Evolutionary conservation across 2,113 vertebrate species (phyloP), one percentile per base, ranked within the genome.

Genomic region (Vulpes lagopus): DNA sequence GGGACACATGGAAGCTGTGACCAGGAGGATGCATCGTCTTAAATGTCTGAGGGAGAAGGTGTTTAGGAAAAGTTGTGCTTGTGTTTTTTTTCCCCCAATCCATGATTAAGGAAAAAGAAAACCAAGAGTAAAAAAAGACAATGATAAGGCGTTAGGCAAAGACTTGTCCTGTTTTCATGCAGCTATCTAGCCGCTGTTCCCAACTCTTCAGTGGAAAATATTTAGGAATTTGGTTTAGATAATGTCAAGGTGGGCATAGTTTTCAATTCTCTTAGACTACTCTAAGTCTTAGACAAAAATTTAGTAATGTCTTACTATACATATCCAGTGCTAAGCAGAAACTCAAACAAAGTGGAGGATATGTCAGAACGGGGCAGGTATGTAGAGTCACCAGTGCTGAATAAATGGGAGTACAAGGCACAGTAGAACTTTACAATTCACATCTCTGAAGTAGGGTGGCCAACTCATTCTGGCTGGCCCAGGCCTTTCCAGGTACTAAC

Each of bases 101-200:
- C 69, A 53, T 51, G 74, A 92, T 84, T 78, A 71, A 69, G 64
- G 67, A 53, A 73, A 89, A 65, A 59, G 17, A 53, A 76, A 97
- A 78, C 64, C 10, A 67, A 30, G 20, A 93, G n/a, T n/a, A 51
- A 81, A 86, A 89, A 83, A 81, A 53, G 55, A 90, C 7, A 80
- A 55, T 23, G 59, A 25, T 8, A 76, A 23, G 35, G 14, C 38
- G 62, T 74, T 55, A 73, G 83, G 65, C 15, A 88, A 90, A 96
- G 51, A 83, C 16, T 23, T 79, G 60, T 62, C 14, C 49, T 83
- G 17, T 43, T 82, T 85, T 62, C 32, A 71, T 16, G 11, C 27
- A 2, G 16, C 17, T 74, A 12, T 51, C 12, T 62, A 69, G 87
- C 20, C 11, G 80, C 16, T 35, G 22, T 74, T 11, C 30, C 7